Conservation (phyloP, 2,797 vertebrate species). For the Masticophis lateralis region DNA sequence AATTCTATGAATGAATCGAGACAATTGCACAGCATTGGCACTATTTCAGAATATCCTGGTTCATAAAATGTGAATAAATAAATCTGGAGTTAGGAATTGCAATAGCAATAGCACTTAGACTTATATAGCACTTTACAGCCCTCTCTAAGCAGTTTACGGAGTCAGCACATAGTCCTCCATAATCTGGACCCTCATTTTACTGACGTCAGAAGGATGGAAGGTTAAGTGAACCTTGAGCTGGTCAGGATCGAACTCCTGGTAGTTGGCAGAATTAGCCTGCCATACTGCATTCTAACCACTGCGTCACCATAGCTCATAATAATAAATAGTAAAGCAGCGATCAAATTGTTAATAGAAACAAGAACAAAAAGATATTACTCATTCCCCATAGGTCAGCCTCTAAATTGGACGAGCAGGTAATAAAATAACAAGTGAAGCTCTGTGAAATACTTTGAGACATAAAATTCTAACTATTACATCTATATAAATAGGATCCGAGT, state of each 20-base stretch:
- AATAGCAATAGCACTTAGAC: neutral
- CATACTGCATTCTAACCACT: neutral
- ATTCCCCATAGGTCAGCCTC: neutral
- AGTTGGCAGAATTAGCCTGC: neutral
- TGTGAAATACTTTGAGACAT: neutral
- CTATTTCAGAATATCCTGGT: neutral
- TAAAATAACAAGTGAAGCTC: neutral
- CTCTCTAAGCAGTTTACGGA: neutral
- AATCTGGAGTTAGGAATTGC: neutral
- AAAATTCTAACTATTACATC: neutral
- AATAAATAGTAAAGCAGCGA: neutral
- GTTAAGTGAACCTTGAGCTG: neutral
- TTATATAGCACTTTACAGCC: neutral
- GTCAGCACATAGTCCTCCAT: neutral
- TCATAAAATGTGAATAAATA: neutral
- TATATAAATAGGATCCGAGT: neutral
- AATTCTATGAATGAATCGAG: neutral
- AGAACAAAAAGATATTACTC: neutral
- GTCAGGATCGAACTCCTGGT: neutral
- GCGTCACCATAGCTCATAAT: neutral
- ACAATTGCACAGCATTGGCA: neutral
- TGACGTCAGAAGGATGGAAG: neutral
- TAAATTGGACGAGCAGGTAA: neutral
- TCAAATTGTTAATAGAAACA: neutral
- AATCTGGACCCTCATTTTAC: neutral